Percentiles rank a stretch among this genome's conserved stretches.
phyloP scores from a whole-genome alignment of 1,140 invertebrate species.

The Epicauta chinensis region DNA sequence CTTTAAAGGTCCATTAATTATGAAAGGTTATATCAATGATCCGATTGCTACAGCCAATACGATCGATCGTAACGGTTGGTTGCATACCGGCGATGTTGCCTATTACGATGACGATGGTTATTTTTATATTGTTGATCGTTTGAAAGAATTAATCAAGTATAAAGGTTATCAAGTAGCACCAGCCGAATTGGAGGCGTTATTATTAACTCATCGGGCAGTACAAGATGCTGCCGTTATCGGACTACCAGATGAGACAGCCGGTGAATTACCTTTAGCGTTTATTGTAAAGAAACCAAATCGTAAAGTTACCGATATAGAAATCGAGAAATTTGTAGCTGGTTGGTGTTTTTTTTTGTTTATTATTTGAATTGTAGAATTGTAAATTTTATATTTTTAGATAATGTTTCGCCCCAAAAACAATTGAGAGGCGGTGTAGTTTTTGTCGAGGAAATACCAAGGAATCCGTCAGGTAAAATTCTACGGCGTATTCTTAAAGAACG shows the following conservation, averaged over 20 bases:
- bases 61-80: conserved; percentile 65
- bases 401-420: conserved; percentile 31
- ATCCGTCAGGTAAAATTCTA: conserved; percentile 57
- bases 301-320: conserved; percentile 32
- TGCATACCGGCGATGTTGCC: conserved; percentile 77
- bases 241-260: conserved; percentile 53
- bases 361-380: not conserved
- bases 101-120: conserved; percentile 54
- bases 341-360: conserved; percentile 33
- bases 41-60: conserved; percentile 55
- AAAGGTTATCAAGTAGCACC: conserved; percentile 52
- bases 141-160: conserved; percentile 17
- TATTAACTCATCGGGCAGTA: conserved; percentile 60
- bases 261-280: conserved; percentile 61
- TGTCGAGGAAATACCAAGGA: conserved; percentile 55
- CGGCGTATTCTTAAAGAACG: conserved; percentile 43
- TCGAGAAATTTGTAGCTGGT: conserved; percentile 37
- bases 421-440: conserved; percentile 49
- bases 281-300: conserved; percentile 49
- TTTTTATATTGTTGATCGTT: conserved; percentile 12
- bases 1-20: conserved; percentile 58
- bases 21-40: conserved; percentile 63
- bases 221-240: conserved; percentile 70
- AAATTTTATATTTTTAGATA: conserved; percentile 5
- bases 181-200: conserved; percentile 67